Conservation (phyloP, 1,140 invertebrate genomes). For the Vanessa tameamea region DNA sequence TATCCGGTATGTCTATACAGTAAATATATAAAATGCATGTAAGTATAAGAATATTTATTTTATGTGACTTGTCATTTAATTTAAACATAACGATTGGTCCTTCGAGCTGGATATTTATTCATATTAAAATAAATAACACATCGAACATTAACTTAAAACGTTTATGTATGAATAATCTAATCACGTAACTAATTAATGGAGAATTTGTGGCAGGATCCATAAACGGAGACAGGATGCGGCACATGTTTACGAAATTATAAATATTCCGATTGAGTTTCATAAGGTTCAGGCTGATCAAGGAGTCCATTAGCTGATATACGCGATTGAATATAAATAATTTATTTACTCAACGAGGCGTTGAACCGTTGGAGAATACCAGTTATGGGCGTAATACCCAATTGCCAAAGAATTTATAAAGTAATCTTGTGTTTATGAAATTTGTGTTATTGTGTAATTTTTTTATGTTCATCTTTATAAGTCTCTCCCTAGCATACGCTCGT, state of each 20-base stretch:
- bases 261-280: constrained; percentile 20
- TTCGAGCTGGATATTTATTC: neutral
- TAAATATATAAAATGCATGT: no score
- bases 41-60: no score
- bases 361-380: neutral
- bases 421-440: neutral
- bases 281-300: constrained; percentile 19
- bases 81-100: neutral
- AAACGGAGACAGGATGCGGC: constrained; percentile 47
- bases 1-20: neutral
- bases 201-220: constrained; percentile 43
- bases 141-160: neutral
- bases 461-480: no score
- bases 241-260: constrained; percentile 44
- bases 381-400: neutral
- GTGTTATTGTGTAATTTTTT: no score
- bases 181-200: constrained; percentile 40
- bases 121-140: no score
- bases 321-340: constrained; percentile 25
- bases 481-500: no score
- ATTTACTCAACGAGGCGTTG: constrained; percentile 5
- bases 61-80: no score
- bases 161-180: constrained; percentile 23
- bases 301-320: constrained; percentile 22
- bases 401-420: neutral